phyloP scores from a whole-genome alignment of 2,888 invertebrate species.

The Erebia epiphron region DNA sequence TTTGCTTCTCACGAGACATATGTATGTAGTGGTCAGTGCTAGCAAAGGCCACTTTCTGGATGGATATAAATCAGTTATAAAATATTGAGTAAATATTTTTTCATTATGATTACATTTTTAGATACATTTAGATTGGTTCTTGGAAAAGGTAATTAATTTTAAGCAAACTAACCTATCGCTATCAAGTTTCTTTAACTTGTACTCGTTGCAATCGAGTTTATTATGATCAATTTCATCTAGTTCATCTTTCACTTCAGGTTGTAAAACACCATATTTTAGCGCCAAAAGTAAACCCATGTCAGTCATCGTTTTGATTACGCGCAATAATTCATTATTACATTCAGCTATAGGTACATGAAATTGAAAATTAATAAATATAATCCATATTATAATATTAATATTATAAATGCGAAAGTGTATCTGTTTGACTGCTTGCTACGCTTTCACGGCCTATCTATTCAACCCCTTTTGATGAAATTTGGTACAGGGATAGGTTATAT shows the following conservation, averaged over 20 bases:
- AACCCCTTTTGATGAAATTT: no score
- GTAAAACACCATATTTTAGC: conserved; percentile 44
- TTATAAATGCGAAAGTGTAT: no score
- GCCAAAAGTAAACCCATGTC: conserved; percentile 45
- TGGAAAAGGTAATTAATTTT: background rate
- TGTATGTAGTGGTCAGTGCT: conserved; percentile 48
- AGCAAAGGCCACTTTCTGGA: conserved; percentile 49
- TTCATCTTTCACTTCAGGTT: conserved; percentile 44
- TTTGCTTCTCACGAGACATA: conserved; percentile 48
- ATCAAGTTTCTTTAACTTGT: conserved; percentile 50
- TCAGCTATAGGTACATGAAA: conserved; percentile 39
- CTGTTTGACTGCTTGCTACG: no score
- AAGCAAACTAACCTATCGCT: conserved; percentile 44
- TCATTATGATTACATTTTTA: background rate
- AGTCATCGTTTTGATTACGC: conserved; percentile 44
- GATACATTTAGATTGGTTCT: no score
- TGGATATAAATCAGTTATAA: background rate
- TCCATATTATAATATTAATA: no score
- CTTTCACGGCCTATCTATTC: no score
- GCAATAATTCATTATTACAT: conserved; percentile 50
- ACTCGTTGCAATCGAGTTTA: conserved; percentile 43
- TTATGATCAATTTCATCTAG: conserved; percentile 44
- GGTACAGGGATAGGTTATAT: no score
- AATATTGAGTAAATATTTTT: background rate
- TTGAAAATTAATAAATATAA: background rate